These are phyloP conservation scores for Camponotus fellah DNA, from an alignment of 2,888 invertebrate genomes.

Conservation along the genomic window DNA sequence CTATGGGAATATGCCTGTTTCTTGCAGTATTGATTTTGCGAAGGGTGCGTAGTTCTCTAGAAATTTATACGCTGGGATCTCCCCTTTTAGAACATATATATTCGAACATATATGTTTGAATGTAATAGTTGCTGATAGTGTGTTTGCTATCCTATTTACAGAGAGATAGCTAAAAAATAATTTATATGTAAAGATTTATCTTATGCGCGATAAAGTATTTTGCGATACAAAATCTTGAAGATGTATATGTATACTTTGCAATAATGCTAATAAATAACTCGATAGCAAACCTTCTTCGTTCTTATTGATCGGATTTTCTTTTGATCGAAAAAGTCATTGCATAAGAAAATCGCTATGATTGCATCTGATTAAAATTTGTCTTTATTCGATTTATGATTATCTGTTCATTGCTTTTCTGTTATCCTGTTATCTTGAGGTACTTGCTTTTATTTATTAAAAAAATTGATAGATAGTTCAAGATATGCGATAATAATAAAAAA, in stretches of 20 bases:
- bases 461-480: neutral
- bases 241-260: neutral
- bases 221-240: neutral
- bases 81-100: slow-evolving; percentile 20
- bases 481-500: neutral
- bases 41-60: slow-evolving; percentile 47
- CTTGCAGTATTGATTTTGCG: slow-evolving; percentile 65
- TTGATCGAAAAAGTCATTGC: neutral
- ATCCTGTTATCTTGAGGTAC: neutral
- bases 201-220: neutral
- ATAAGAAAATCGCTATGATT: neutral
- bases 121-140: neutral
- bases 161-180: neutral
- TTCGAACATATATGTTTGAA: too few species aligned
- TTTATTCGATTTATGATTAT: neutral
- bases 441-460: slow-evolving; percentile 28
- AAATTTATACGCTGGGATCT: neutral
- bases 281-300: neutral
- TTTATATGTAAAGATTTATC: neutral
- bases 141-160: neutral
- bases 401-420: slow-evolving; percentile 30
- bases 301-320: too few species aligned
- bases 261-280: neutral
- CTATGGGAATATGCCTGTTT: slow-evolving; percentile 52
- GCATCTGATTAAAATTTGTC: neutral